A percentile compares a stretch with the other conserved stretches of the same genome.
Evolutionary conservation across 2,113 vertebrate species (phyloP).

Genomic region (Oophaga pumilio): DNA sequence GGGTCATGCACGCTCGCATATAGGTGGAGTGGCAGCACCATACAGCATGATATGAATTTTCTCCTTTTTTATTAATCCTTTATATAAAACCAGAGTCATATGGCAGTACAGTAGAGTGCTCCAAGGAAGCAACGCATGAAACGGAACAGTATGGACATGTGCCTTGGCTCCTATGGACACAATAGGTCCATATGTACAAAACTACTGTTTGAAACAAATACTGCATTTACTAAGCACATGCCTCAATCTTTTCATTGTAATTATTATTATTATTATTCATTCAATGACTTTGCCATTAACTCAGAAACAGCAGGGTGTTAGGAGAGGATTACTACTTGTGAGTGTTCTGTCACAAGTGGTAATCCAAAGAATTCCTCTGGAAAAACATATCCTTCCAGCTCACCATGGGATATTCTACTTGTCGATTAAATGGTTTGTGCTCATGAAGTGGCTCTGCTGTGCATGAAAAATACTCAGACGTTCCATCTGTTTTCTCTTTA

Average conservation of each 20-base stretch:
- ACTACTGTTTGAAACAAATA: no score
- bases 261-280: not conserved
- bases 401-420: slow-evolving; percentile 3
- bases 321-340: not conserved
- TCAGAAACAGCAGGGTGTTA: not conserved
- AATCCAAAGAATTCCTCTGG: slow-evolving; percentile 39
- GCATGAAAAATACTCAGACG: slow-evolving; percentile 12
- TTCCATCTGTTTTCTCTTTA: slow-evolving; percentile 25
- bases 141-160: no score
- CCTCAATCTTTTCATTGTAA: not conserved
- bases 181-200: no score
- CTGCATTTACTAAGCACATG: no score
- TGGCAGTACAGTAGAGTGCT: no score
- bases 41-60: no score
- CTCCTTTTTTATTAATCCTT: no score
- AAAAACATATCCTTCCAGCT: slow-evolving; percentile 5
- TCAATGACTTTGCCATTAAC: not conserved
- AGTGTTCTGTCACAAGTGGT: not conserved
- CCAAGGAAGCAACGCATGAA: no score
- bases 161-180: no score
- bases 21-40: no score
- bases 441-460: slow-evolving; percentile 17
- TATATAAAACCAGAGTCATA: no score
- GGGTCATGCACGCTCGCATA: no score
- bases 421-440: slow-evolving; percentile 44